These are phyloP conservation scores for Apis cerana DNA, from an alignment of 1,140 invertebrate genomes.

Conservation along the genomic window DNA sequence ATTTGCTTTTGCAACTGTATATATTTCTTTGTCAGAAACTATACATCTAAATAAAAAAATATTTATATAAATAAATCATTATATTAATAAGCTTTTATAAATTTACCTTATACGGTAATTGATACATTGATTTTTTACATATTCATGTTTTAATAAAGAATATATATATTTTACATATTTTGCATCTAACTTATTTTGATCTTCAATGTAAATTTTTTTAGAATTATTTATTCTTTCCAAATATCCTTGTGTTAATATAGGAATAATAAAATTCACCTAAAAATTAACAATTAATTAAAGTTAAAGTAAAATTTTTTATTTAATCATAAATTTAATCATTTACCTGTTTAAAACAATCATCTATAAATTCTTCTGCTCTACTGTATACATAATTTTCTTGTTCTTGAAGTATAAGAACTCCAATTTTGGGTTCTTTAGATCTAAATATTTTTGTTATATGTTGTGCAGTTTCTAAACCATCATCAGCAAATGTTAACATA, in stretches of 20 bases:
- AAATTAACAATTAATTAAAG: constrained; percentile 2
- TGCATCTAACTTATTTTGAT: constrained; percentile 60
- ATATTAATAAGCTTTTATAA: not conserved
- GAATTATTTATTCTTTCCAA: constrained; percentile 59
- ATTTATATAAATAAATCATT: not conserved
- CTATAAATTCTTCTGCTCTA: constrained; percentile 71
- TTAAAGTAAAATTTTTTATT: not conserved
- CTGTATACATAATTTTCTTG: constrained; percentile 70
- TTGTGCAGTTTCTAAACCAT: constrained; percentile 62
- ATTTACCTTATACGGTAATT: constrained; percentile 72
- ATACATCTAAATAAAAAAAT: constrained; percentile 65
- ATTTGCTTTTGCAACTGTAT: constrained; percentile 54
- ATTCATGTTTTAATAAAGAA: constrained; percentile 70
- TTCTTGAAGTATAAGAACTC: constrained; percentile 73
- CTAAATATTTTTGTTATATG: constrained; percentile 68
- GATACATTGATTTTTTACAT: constrained; percentile 66
- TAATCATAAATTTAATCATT: constrained; percentile 1
- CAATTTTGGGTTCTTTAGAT: constrained; percentile 69
- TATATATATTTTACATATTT: constrained; percentile 74
- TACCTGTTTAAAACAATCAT: constrained; percentile 74
- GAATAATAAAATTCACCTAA: constrained; percentile 73
- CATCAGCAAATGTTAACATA: constrained; percentile 72
- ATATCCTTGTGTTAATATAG: constrained; percentile 72
- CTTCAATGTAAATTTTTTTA: constrained; percentile 20
- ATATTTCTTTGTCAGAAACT: constrained; percentile 66